Evolutionary conservation across 2,797 vertebrate genomes (phyloP), one percentile per base, ranked within the genome.

Genomic region (Myotis pilosus): DNA sequence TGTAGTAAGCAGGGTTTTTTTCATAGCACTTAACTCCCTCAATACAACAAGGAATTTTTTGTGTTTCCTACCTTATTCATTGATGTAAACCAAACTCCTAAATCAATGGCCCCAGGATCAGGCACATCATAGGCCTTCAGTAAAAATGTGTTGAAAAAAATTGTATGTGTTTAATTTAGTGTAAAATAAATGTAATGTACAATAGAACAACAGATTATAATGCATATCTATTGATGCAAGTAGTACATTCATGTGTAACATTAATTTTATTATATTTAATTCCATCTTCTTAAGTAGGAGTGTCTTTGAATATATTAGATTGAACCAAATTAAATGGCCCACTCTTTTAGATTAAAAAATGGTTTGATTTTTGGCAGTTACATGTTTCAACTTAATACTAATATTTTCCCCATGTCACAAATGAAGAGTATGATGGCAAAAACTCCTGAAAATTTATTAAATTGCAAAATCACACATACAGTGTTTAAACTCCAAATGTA

Each of bases 311-410:
- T 66, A 74, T 41, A 47, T 71, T 74, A 84, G 13, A 2, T 74
- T 55, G 78, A 84, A 84, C 9, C 30, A 85, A 92, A 64, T 87
- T 38, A 88, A 96, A 79, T 20, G 55, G 2, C 6, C 15, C 51
- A 86, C 8, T n/a, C 53, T 86, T 81, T 92, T 47, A 66, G 10
- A 19, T 72, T 94, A 76, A 87, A 95, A 95, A 83, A 38, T 66
- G 5, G 22, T 44, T 89, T 84, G 22, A 89, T 64, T 80, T 82
- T 83, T 16, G 33, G 19, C 5, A 80, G 49, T 95, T 95, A 89
- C 47, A 72, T 75, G 44, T 91, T 94, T 87, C 64, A 96, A 92
- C 6, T 94, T 92, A 92, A 95, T 72, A 49, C 13, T 78, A 93
- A 81, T 62, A 94, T 74, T 91, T 96, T 85, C 44, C 20, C 33